phyloP scores from a whole-genome alignment of 2,797 vertebrate genomes.

The Pangasius krempfi region DNA sequence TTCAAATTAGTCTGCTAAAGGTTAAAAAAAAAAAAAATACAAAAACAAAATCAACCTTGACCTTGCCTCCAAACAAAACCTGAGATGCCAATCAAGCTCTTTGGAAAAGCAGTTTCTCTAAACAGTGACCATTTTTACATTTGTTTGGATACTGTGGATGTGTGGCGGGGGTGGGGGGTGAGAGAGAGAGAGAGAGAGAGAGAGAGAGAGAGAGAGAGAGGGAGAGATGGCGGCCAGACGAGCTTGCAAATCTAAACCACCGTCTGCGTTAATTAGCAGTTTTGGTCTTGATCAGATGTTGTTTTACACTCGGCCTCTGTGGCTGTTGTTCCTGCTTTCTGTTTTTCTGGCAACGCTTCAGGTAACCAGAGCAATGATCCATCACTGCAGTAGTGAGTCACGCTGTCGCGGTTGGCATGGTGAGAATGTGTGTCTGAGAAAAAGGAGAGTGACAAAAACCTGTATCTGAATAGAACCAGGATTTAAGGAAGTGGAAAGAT shows the following conservation, averaged over 20 bases:
- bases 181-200: background rate
- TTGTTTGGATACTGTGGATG: background rate
- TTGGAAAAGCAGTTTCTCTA: background rate
- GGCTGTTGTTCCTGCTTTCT: background rate
- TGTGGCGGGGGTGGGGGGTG: background rate
- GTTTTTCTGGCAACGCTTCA: slow-evolving; percentile 18
- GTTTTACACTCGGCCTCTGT: slow-evolving; percentile 2
- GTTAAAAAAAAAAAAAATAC: background rate
- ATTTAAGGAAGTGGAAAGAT: slow-evolving; percentile 2
- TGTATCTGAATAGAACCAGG: slow-evolving; percentile 1
- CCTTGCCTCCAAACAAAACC: background rate
- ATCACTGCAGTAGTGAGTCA: slow-evolving; percentile 26
- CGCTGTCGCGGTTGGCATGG: slow-evolving; percentile 8
- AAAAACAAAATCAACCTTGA: background rate
- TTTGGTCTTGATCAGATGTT: slow-evolving; percentile 25
- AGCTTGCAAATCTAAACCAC: slow-evolving; percentile 25
- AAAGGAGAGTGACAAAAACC: background rate
- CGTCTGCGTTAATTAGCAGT: slow-evolving; percentile 1
- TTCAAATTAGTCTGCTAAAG: background rate
- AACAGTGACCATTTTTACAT: background rate
- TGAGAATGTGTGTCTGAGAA: background rate
- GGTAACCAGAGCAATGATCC: slow-evolving; percentile 18
- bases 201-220: background rate
- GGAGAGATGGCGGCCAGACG: background rate
- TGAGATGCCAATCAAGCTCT: background rate